Percentiles rank a stretch among this genome's conserved stretches.
Evolutionary conservation across 2,888 invertebrate species (phyloP).

Genomic region (Drosophila antonietae): DNA sequence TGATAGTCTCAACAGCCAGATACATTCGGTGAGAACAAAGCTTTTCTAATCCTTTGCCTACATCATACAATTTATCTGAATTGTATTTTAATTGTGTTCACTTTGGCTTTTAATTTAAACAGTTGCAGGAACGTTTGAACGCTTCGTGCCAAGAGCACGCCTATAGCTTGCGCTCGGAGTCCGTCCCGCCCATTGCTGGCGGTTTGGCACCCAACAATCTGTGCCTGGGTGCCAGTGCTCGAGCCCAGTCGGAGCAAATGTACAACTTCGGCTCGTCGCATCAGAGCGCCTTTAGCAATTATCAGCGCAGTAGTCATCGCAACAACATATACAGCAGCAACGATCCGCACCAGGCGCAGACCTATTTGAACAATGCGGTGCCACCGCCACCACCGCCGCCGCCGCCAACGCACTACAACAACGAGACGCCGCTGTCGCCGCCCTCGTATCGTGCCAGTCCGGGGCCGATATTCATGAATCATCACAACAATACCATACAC

Average conservation of each 20-base stretch:
- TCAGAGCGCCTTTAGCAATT: slow-evolving; percentile 72
- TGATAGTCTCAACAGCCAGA: slow-evolving; percentile 87
- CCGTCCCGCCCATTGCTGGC: slow-evolving; percentile 81
- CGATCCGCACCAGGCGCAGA: slow-evolving; percentile 73
- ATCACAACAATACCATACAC: slow-evolving; percentile 84
- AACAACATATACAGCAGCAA: slow-evolving; percentile 68
- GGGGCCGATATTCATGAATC: slow-evolving; percentile 84
- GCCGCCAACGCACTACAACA: slow-evolving; percentile 76
- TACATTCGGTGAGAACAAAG: slow-evolving; percentile 84
- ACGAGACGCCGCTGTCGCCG: slow-evolving; percentile 80
- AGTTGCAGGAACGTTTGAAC: slow-evolving; percentile 84
- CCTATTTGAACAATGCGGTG: slow-evolving; percentile 77
- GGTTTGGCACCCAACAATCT: slow-evolving; percentile 75
- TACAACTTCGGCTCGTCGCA: slow-evolving; percentile 56
- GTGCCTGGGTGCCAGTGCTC: slow-evolving; percentile 65
- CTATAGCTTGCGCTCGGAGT: slow-evolving; percentile 81
- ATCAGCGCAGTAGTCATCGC: slow-evolving; percentile 70
- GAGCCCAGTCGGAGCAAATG: slow-evolving; percentile 84
- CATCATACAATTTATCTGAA: neutral
- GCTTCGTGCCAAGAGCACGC: slow-evolving; percentile 67
- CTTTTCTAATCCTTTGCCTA: neutral
- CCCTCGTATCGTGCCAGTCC: slow-evolving; percentile 74
- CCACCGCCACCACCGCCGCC: slow-evolving; percentile 67
- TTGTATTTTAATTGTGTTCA: neutral
- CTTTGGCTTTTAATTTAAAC: slow-evolving; percentile 2